These are phyloP conservation scores for Pseudomyrmex cubaensis DNA, from an alignment of 1,140 invertebrate species.

Conservation along the genomic window DNA sequence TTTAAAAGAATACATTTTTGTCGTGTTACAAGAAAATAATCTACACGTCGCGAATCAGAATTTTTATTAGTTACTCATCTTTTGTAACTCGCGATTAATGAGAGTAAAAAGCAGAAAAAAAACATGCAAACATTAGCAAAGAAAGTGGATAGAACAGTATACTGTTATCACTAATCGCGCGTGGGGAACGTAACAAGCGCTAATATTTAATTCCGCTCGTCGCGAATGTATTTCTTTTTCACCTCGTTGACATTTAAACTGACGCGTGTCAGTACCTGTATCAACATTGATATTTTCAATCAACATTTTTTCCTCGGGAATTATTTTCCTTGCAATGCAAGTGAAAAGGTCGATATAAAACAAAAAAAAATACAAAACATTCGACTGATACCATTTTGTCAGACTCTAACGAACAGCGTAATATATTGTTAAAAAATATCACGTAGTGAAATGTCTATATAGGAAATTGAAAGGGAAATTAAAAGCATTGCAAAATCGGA, in stretches of 20 bases:
- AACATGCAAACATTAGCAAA: neutral
- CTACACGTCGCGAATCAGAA: neutral
- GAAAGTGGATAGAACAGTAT: neutral
- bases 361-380: neutral
- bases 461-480: constrained; percentile 11
- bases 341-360: neutral
- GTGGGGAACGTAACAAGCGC: neutral
- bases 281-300: constrained; percentile 1
- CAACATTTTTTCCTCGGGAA: neutral
- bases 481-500: constrained; percentile 38
- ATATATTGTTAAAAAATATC: constrained; percentile 28
- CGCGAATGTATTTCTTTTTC: constrained; percentile 4
- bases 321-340: neutral
- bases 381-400: constrained; percentile 18
- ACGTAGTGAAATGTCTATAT: constrained; percentile 4
- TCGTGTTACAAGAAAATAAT: neutral
- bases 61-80: neutral
- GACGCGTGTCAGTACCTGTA: neutral
- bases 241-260: neutral
- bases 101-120: neutral
- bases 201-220: constrained; percentile 17
- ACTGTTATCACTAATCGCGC: constrained; percentile 1
- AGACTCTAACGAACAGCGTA: constrained; percentile 11
- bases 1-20: constrained; percentile 12
- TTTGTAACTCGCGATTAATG: neutral